Conservation (phyloP, 2,888 invertebrate genomes). For the Andrena hattorfiana region DNA sequence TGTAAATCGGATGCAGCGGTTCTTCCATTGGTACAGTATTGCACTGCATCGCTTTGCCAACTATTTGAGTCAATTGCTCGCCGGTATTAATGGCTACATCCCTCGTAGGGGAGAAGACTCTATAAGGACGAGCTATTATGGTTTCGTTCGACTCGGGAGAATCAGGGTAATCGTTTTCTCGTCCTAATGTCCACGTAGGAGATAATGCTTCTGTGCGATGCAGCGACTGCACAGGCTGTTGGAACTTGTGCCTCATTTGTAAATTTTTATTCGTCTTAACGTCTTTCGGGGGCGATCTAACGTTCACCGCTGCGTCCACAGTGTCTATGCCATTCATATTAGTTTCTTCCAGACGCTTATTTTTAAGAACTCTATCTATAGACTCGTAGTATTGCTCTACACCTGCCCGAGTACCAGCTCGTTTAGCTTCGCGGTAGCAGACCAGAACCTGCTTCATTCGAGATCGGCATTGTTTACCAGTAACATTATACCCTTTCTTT, state of each 20-base stretch:
- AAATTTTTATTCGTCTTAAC: constrained; percentile 83
- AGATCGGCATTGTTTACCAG: constrained; percentile 82
- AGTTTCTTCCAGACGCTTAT: constrained; percentile 71
- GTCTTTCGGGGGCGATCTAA: constrained; percentile 82
- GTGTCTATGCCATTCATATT: constrained; percentile 80
- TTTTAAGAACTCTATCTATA: constrained; percentile 81
- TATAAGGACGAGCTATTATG: constrained; percentile 80
- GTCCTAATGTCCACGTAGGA: constrained; percentile 79
- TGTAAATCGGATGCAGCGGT: constrained; percentile 72
- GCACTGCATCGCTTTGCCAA: constrained; percentile 71
- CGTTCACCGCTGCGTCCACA: constrained; percentile 77
- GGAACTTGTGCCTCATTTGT: constrained; percentile 79
- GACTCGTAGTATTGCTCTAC: constrained; percentile 83
- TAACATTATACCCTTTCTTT: constrained; percentile 83
- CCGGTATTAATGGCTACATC: constrained; percentile 82
- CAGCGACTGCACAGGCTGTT: constrained; percentile 78
- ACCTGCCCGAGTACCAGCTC: constrained; percentile 79
- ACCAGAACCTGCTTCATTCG: constrained; percentile 84
- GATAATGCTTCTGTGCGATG: constrained; percentile 80
- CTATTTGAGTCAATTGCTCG: constrained; percentile 70
- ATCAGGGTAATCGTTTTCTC: constrained; percentile 82
- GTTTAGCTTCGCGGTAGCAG: constrained; percentile 83
- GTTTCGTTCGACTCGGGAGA: constrained; percentile 84
- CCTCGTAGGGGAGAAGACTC: constrained; percentile 81
- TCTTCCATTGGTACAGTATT: constrained; percentile 73